Base-by-base conservation (phyloP, 2,113 vertebrate genomes). In the Rhineura floridana region DNA sequence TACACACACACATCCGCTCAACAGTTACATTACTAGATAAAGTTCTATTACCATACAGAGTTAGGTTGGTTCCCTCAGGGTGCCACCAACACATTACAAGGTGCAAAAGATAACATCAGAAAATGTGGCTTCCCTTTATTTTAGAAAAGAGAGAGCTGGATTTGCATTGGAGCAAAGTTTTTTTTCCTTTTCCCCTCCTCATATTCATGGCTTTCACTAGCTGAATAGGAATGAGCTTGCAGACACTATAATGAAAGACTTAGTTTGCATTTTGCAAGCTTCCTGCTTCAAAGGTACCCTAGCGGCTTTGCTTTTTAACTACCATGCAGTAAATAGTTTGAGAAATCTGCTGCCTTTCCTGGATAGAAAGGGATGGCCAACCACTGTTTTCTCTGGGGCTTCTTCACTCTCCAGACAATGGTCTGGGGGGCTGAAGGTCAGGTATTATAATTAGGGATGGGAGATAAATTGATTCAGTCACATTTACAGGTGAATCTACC, bases 61-160 rank as follows among this genome's bases (percentile, higher is more conserved):
- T 52, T 88, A 69, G 63, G 62, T 89, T 65, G 85, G 75, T 59
- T 55, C 88, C 91, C 93, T 90, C 63, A 91, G 87, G 78, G 86
- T 93, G 77, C 84, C 42, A 91, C 80, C 25, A 85, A 85, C 85
- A 87, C 42, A 79, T 36, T 86, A 90, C 42, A 46, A 81, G 73
- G 70, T 44, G 87, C 85, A 89, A 33, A 7, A 92, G 91, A 65
- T 81, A 90, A 69, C 76, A 94, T 89, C 88, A 90, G 87, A 93
- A 90, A 76, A 78, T 0, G 48, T 86, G 81, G 44, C 77, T 93
- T 93, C 59, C 62, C 50, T 91, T 89, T 65, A 88, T 86, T 48
- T 70, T 36, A 36, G 33, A 30, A 36, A 69, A 33, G 42, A 67
- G 42, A 67, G 52, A 75, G 36, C 12, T 77, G 69, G 28, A 84